Conservation (phyloP, 2,113 vertebrate species). For the Fulica atra region DNA sequence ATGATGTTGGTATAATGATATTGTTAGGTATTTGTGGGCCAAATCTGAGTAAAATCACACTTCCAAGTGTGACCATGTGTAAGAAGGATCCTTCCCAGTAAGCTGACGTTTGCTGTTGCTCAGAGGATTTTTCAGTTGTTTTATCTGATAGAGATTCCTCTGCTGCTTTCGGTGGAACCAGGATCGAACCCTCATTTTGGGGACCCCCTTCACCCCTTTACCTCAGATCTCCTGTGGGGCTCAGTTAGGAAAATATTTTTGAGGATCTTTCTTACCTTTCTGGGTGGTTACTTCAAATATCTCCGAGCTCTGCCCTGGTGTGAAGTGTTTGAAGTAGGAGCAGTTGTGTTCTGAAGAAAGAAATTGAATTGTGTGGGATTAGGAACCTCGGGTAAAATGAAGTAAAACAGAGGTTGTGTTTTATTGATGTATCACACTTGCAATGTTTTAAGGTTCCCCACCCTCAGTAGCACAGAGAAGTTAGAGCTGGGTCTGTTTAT, state of each 20-base stretch:
- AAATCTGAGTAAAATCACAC: background rate
- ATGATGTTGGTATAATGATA: background rate
- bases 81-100: background rate
- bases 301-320: constrained; percentile 85
- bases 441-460: background rate
- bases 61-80: background rate
- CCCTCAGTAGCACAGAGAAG: background rate
- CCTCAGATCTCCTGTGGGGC: background rate
- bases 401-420: background rate
- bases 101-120: background rate
- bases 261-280: constrained; percentile 80
- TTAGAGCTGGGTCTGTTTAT: background rate
- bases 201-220: background rate
- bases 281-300: constrained; percentile 93
- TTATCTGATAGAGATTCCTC: background rate
- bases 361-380: background rate
- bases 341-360: constrained; percentile 86
- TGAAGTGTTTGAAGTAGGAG: constrained; percentile 94
- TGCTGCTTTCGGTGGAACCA: background rate
- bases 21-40: background rate
- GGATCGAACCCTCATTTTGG: background rate
- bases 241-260: background rate
- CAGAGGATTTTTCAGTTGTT: background rate
- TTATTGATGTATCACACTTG: background rate
- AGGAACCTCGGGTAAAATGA: background rate